Percentiles rank a stretch among this genome's conserved stretches.
Conservation (phyloP, 2,888 invertebrate species). For the Lithophane leautieri region DNA sequence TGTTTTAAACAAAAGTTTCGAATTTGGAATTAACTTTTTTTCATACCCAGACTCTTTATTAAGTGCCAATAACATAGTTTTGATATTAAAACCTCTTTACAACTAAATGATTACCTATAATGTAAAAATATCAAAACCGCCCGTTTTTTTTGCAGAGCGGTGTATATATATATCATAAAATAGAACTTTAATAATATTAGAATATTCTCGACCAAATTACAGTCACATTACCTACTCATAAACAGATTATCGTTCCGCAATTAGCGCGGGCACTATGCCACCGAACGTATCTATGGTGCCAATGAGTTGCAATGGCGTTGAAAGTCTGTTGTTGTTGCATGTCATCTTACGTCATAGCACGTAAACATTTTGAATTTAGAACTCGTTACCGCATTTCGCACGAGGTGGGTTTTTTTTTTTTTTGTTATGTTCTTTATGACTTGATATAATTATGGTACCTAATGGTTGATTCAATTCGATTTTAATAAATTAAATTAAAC, state of each 20-base stretch:
- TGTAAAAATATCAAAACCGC: neutral
- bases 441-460: neutral
- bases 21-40: too few relatives aligned
- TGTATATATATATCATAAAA: too few relatives aligned
- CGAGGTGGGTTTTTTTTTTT: too few relatives aligned
- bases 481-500: neutral
- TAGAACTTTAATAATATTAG: neutral
- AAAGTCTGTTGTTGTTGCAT: slow-evolving; percentile 43
- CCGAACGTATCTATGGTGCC: slow-evolving; percentile 39
- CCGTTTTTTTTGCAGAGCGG: too few relatives aligned
- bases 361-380: slow-evolving; percentile 40
- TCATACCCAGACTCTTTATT: too few relatives aligned
- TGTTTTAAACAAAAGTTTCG: too few relatives aligned
- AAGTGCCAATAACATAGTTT: too few relatives aligned
- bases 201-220: slow-evolving; percentile 18
- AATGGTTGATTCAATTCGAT: neutral
- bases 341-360: slow-evolving; percentile 42
- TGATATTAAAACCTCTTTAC: too few relatives aligned
- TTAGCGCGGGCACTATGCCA: slow-evolving; percentile 70
- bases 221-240: slow-evolving; percentile 32
- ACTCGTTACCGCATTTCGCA: slow-evolving; percentile 2
- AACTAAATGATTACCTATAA: too few relatives aligned
- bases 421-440: neutral
- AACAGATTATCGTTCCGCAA: slow-evolving; percentile 62
- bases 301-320: slow-evolving; percentile 37